phyloP scores from a whole-genome alignment of 2,888 invertebrate species.

The Rhagonycha fulva region DNA sequence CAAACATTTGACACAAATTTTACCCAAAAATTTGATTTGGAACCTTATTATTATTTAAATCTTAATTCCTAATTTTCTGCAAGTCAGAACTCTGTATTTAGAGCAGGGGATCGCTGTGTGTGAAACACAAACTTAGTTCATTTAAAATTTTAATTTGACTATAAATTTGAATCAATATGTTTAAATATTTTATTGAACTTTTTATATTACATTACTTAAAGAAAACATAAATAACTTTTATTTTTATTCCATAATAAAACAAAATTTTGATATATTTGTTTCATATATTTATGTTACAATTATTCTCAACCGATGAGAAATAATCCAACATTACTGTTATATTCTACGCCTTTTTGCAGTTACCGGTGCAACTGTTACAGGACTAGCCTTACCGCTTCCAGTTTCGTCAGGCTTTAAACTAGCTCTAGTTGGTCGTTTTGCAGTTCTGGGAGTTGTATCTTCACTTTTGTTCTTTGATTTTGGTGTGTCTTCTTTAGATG shows the following conservation, averaged over 20 bases:
- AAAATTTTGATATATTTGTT: not conserved
- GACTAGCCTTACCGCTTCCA: conserved; percentile 53
- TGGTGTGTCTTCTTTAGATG: conserved; percentile 39
- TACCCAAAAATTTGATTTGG: no score
- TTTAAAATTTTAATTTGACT: no score
- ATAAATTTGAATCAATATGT: not conserved
- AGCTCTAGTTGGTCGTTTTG: conserved; percentile 54
- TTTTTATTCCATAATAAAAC: not conserved
- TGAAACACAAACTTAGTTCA: no score
- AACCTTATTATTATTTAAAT: no score
- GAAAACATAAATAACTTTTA: not conserved
- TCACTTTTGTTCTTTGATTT: conserved; percentile 39
- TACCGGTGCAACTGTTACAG: conserved; percentile 46
- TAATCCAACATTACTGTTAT: not conserved
- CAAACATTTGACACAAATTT: no score
- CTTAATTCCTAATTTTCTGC: no score
- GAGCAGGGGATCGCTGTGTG: no score
- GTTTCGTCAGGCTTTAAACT: conserved; percentile 55
- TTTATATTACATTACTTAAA: not conserved
- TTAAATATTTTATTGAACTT: not conserved
- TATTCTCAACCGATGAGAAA: not conserved
- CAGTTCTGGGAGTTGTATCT: conserved; percentile 45
- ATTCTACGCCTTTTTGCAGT: conserved; percentile 45
- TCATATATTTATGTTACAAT: not conserved
- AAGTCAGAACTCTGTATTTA: no score